These are phyloP conservation scores for Tetanocera ferruginea DNA, from an alignment of 2,888 invertebrate species.

Conservation along the genomic window DNA sequence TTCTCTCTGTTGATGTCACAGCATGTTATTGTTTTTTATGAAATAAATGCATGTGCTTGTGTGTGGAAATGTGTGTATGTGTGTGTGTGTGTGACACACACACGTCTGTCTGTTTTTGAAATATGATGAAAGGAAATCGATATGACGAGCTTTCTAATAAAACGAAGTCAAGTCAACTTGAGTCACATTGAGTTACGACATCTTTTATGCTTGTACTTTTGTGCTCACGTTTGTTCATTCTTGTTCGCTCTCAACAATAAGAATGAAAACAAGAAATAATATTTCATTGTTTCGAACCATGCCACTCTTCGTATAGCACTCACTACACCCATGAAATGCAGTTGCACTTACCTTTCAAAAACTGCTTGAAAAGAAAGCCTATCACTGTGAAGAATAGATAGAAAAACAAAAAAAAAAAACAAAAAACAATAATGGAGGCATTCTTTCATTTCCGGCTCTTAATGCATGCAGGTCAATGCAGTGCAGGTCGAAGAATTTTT, in stretches of 20 bases:
- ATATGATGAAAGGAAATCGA: slow-evolving; percentile 60
- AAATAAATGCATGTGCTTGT: too few relatives aligned
- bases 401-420: too few relatives aligned
- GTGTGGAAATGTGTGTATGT: background rate
- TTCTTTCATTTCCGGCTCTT: slow-evolving; percentile 6
- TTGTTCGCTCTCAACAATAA: background rate
- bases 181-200: slow-evolving; percentile 6
- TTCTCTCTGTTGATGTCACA: too few relatives aligned
- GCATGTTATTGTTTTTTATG: too few relatives aligned
- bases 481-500: slow-evolving; percentile 31
- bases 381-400: background rate
- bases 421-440: too few relatives aligned
- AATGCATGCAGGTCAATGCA: slow-evolving; percentile 60
- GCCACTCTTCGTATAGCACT: too few relatives aligned
- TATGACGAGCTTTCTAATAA: slow-evolving; percentile 58
- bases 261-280: background rate
- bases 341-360: too few relatives aligned
- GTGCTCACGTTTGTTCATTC: background rate
- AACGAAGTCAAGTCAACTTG: slow-evolving; percentile 52
- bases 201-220: background rate
- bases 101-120: slow-evolving; percentile 49
- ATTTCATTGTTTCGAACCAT: too few relatives aligned
- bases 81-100: background rate
- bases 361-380: background rate
- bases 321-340: too few relatives aligned